These are phyloP conservation scores for Tetramorium simillimum DNA, from an alignment of 1,140 invertebrate species.

Conservation along the genomic window DNA sequence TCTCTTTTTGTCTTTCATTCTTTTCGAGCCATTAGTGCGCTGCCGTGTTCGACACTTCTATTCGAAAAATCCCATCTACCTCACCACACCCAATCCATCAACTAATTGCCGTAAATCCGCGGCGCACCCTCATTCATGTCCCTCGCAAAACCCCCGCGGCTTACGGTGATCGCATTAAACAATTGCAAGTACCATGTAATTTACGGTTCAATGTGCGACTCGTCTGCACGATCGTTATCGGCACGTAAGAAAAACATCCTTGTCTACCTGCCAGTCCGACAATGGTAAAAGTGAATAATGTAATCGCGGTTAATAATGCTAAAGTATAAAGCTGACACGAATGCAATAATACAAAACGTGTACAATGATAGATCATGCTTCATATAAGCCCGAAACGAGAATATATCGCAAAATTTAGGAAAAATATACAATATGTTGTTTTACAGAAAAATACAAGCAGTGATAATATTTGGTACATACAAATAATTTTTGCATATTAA, in stretches of 20 bases:
- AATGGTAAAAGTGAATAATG: constrained; percentile 7
- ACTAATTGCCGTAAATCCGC: constrained; percentile 71
- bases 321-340: not conserved
- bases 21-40: not conserved
- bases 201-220: constrained; percentile 26
- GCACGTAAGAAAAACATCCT: not conserved
- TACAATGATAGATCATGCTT: not conserved
- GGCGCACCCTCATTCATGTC: constrained; percentile 56
- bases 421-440: not conserved
- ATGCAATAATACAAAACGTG: not conserved
- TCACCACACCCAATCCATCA: constrained; percentile 74
- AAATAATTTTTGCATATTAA: not conserved
- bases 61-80: constrained; percentile 28
- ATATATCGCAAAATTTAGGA: not conserved
- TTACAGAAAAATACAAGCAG: not conserved
- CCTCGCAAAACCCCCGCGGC: constrained; percentile 1
- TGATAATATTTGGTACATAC: not conserved
- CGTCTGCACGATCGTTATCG: constrained; percentile 25
- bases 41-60: constrained; percentile 27
- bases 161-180: constrained; percentile 30
- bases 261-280: not conserved
- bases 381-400: not conserved
- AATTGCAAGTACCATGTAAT: constrained; percentile 50
- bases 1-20: not conserved
- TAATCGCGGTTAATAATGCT: not conserved